A percentile compares a stretch with the other conserved stretches of the same genome.
phyloP scores from a whole-genome alignment of 2,888 invertebrate species.

The Zygogramma bicolorata region DNA sequence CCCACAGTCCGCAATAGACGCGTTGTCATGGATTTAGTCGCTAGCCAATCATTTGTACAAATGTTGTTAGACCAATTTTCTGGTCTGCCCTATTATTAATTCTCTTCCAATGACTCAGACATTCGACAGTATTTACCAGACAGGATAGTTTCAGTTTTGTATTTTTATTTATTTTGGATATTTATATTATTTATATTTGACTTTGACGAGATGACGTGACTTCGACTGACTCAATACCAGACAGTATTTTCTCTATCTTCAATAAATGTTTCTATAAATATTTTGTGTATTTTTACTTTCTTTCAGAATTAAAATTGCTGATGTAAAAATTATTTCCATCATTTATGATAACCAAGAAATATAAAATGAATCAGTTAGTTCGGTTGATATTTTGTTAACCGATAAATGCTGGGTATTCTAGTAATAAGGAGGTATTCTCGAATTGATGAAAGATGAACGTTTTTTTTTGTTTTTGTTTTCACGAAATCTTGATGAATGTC shows the following conservation, averaged over 20 bases:
- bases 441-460: no score
- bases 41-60: conserved; percentile 51
- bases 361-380: no score
- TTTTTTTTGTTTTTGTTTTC: no score
- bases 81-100: conserved; percentile 45
- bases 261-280: conserved; percentile 29
- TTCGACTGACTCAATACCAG: conserved; percentile 22
- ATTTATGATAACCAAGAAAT: no score
- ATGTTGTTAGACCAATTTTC: conserved; percentile 54
- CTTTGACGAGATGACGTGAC: conserved; percentile 16
- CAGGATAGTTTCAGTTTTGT: conserved; percentile 28
- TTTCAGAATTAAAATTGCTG: neutral
- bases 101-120: conserved; percentile 25
- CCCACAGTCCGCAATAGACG: conserved; percentile 69
- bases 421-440: no score
- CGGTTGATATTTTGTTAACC: no score
- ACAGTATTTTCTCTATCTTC: conserved; percentile 30
- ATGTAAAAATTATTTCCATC: no score
- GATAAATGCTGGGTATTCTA: no score
- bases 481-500: no score
- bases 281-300: neutral
- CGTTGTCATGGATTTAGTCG: conserved; percentile 38
- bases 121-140: conserved; percentile 25
- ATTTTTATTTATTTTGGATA: conserved; percentile 32
- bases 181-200: conserved; percentile 32